A percentile compares a stretch with the other conserved stretches of the same genome.
Evolutionary conservation across 64 coral and sea anemone genomes (phyloP).

Genomic region (Stylophora pistillata): DNA sequence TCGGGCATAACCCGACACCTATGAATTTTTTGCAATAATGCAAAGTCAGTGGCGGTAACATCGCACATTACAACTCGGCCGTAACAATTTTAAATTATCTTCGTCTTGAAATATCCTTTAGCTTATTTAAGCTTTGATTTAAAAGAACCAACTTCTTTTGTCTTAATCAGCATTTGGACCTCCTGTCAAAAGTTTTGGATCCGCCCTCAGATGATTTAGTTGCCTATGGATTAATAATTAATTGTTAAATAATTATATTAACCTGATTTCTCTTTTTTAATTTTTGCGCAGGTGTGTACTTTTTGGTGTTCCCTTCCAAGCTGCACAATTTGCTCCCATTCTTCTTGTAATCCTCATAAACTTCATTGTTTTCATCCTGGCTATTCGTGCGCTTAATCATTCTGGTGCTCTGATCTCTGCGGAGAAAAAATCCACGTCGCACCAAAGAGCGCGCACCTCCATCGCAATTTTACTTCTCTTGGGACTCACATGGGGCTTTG

Average conservation of each 20-base stretch:
- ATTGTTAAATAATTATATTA: neutral
- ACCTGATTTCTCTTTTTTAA: neutral
- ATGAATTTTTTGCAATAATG: too few relatives aligned
- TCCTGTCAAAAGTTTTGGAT: too few relatives aligned
- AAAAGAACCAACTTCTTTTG: too few relatives aligned
- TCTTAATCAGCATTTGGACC: too few relatives aligned
- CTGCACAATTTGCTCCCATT: slow-evolving; percentile 65
- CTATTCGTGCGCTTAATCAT: slow-evolving; percentile 33
- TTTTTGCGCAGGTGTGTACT: slow-evolving; percentile 68
- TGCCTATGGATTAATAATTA: too few relatives aligned
- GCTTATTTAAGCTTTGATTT: too few relatives aligned
- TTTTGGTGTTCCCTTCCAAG: slow-evolving; percentile 59
- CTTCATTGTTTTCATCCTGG: slow-evolving; percentile 66
- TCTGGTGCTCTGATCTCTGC: slow-evolving; percentile 53
- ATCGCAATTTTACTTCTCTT: slow-evolving; percentile 75
- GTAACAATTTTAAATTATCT: too few relatives aligned
- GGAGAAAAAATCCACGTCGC: slow-evolving; percentile 65
- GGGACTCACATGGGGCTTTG: slow-evolving; percentile 83
- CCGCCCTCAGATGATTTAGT: too few relatives aligned
- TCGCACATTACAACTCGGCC: too few relatives aligned
- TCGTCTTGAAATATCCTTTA: too few relatives aligned
- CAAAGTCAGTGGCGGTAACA: too few relatives aligned
- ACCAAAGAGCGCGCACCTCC: slow-evolving; percentile 65
- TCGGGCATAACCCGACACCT: too few relatives aligned
- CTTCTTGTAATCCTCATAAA: slow-evolving; percentile 58